Percentiles rank a stretch among this genome's conserved stretches.
phyloP scores from a whole-genome alignment of 2,888 invertebrate genomes.

The Agrochola circellaris region DNA sequence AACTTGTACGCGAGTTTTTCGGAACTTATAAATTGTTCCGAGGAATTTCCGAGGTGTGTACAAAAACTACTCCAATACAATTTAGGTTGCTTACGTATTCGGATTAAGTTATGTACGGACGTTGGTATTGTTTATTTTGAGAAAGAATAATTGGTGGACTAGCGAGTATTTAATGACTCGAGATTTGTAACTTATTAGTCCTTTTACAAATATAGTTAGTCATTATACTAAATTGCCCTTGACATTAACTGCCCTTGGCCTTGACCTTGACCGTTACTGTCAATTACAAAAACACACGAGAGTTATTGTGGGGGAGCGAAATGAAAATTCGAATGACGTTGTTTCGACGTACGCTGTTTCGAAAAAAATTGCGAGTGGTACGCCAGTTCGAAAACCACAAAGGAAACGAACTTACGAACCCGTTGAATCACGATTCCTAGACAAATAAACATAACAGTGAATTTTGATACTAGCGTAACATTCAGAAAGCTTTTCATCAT shows the following conservation, averaged over 20 bases:
- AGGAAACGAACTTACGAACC: too few relatives aligned
- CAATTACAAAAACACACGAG: too few relatives aligned
- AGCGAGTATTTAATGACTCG: background rate
- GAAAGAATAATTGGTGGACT: background rate
- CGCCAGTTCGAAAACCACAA: too few relatives aligned
- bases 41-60: constrained; percentile 57
- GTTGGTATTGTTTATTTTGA: constrained; percentile 17
- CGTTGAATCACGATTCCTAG: too few relatives aligned
- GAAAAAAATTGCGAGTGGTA: too few relatives aligned
- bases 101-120: constrained; percentile 17
- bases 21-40: constrained; percentile 65
- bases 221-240: background rate
- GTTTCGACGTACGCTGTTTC: too few relatives aligned
- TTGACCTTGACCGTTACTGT: background rate
- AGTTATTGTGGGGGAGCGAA: too few relatives aligned
- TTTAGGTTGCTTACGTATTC: constrained; percentile 41
- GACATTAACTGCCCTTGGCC: too few relatives aligned
- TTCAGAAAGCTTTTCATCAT: too few relatives aligned
- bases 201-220: background rate
- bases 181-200: background rate
- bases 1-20: constrained; percentile 66
- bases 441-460: too few relatives aligned
- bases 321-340: too few relatives aligned
- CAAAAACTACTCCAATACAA: constrained; percentile 40
- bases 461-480: too few relatives aligned